Conservation (phyloP, 1,140 invertebrate genomes). For the Drosophila mojavensis region DNA sequence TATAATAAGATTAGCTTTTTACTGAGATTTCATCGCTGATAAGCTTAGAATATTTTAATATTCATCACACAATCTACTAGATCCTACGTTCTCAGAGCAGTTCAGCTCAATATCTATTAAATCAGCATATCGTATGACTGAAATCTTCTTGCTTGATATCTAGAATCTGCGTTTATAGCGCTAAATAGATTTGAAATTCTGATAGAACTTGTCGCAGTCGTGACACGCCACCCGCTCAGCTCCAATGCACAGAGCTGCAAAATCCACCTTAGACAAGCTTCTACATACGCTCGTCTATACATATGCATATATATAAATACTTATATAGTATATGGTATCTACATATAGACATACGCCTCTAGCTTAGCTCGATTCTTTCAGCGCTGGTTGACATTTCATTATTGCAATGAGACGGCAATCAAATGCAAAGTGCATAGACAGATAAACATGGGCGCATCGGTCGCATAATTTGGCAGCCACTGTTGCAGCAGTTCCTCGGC, state of each 20-base stretch:
- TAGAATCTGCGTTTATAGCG: too few species aligned
- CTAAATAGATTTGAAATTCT: too few species aligned
- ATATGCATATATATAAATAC: background rate
- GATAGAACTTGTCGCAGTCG: too few species aligned
- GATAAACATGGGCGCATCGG: constrained; percentile 55
- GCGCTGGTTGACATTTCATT: constrained; percentile 54
- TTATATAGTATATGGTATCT: background rate
- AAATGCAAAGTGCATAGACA: constrained; percentile 52
- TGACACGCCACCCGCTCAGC: background rate
- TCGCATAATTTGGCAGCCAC: constrained; percentile 58
- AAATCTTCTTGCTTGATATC: too few species aligned
- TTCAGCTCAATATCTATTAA: too few species aligned
- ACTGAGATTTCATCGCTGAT: too few species aligned
- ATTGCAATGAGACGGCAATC: constrained; percentile 56
- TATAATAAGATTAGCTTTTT: too few species aligned
- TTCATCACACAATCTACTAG: too few species aligned
- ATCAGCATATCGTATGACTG: too few species aligned
- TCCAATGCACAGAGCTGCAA: background rate
- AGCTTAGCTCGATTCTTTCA: constrained; percentile 19
- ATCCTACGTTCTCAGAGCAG: too few species aligned
- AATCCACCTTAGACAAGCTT: constrained; percentile 13
- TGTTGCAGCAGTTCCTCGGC: constrained; percentile 12
- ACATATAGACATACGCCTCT: background rate
- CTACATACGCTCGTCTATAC: constrained; percentile 12
- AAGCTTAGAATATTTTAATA: too few species aligned